Percentiles rank a stretch among this genome's conserved stretches.
Conservation (phyloP, 2,113 vertebrate species). For the Labrus mixtus region DNA sequence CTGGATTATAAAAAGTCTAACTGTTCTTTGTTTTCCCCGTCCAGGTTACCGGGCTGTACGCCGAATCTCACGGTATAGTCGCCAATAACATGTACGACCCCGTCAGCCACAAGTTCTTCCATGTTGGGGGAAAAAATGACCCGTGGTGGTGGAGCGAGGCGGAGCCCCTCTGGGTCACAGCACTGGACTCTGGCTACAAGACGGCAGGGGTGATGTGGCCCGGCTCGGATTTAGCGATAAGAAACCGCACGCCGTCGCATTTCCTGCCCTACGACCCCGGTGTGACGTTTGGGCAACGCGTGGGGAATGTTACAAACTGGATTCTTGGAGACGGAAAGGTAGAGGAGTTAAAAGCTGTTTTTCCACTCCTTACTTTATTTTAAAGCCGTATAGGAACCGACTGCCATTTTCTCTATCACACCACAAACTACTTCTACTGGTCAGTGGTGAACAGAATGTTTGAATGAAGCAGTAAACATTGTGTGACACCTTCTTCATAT, state of each 20-base stretch:
- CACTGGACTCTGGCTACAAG: conserved; percentile 84
- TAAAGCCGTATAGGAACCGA: no score
- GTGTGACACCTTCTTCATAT: no score
- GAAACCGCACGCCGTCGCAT: conserved; percentile 81
- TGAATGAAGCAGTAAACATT: no score
- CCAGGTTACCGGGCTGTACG: conserved; percentile 91
- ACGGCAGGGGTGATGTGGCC: conserved; percentile 97
- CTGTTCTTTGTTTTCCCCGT: not conserved
- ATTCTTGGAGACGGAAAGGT: conserved; percentile 77
- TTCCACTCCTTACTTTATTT: not conserved
- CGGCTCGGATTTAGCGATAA: conserved; percentile 87
- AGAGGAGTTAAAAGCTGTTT: not conserved
- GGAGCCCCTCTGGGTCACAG: conserved; percentile 92
- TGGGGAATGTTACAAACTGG: conserved; percentile 85
- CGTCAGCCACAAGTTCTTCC: conserved; percentile 82
- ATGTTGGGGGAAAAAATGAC: conserved; percentile 76
- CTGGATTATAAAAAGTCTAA: not conserved
- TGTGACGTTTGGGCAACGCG: conserved; percentile 85
- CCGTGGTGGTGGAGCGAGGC: conserved; percentile 94
- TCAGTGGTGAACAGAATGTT: no score
- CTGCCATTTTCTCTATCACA: no score
- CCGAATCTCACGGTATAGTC: conserved; percentile 94
- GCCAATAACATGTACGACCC: conserved; percentile 92
- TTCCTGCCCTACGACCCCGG: conserved; percentile 83
- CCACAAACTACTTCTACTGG: no score